Evolutionary conservation across 2,113 vertebrate genomes (phyloP).

Genomic region (Upupa epops): DNA sequence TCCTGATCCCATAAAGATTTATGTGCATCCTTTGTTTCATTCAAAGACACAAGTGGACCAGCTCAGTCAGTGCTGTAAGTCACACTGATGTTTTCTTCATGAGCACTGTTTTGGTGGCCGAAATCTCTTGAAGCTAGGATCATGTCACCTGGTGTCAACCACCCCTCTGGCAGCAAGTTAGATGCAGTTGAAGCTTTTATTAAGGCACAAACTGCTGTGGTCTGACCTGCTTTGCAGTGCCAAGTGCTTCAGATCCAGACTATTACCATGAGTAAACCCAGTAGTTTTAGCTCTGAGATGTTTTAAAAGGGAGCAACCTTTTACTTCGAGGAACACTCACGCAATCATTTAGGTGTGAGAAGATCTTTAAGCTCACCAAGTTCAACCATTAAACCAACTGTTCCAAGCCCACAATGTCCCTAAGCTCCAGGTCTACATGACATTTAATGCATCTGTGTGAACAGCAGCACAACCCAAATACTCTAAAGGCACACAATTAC

Average conservation of each 20-base stretch:
- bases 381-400: no score
- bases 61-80: not conserved
- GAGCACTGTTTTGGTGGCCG: not conserved
- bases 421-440: no score
- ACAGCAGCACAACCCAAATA: not conserved
- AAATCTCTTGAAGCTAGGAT: not conserved
- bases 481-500: not conserved
- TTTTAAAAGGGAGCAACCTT: not conserved
- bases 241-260: not conserved
- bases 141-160: not conserved
- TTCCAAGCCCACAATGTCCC: no score
- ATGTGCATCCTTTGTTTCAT: not conserved
- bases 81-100: not conserved
- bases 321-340: not conserved
- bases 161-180: not conserved
- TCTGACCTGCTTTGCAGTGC: not conserved
- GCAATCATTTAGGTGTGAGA: no score
- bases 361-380: no score
- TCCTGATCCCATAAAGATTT: not conserved
- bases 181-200: not conserved
- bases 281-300: not conserved
- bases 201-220: not conserved
- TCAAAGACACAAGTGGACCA: not conserved
- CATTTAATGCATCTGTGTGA: not conserved
- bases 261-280: not conserved